A percentile compares a stretch with the other conserved stretches of the same genome.
Evolutionary conservation across 2,797 vertebrate species (phyloP).

Genomic region (Podarcis lilfordi): DNA sequence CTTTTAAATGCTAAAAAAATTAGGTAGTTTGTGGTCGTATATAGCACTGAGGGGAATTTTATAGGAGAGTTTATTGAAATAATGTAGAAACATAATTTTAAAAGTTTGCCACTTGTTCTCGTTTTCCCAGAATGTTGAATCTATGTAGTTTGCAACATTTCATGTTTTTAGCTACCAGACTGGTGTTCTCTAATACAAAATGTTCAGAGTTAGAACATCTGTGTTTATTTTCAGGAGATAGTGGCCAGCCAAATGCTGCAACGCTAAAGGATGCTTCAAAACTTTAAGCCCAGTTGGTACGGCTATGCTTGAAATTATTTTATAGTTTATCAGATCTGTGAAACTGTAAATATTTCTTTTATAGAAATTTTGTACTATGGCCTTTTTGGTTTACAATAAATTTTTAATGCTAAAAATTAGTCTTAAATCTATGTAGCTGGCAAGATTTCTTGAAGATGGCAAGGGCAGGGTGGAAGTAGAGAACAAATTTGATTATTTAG

Average conservation of each 20-base stretch:
- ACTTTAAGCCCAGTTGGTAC: not conserved
- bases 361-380: slow-evolving; percentile 74
- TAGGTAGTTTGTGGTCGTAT: not conserved
- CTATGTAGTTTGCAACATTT: not conserved
- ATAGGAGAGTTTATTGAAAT: not conserved
- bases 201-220: not conserved
- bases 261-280: not conserved
- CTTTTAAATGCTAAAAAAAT: not conserved
- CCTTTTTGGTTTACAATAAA: slow-evolving; percentile 73
- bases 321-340: slow-evolving; percentile 33
- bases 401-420: slow-evolving; percentile 5
- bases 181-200: not conserved
- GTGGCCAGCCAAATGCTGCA: not conserved
- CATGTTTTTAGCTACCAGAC: not conserved
- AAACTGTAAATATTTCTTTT: slow-evolving; percentile 73
- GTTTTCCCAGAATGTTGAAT: not conserved
- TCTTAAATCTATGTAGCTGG: not conserved
- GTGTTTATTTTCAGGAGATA: slow-evolving; percentile 49
- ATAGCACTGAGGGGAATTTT: not conserved
- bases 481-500: not conserved
- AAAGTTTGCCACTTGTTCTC: not conserved
- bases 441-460: not conserved
- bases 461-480: not conserved
- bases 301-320: not conserved
- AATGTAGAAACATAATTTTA: not conserved